Evolutionary conservation across 2,797 vertebrate genomes (phyloP), one percentile per base, ranked within the genome.

Genomic region (Fistularia tabacaria): DNA sequence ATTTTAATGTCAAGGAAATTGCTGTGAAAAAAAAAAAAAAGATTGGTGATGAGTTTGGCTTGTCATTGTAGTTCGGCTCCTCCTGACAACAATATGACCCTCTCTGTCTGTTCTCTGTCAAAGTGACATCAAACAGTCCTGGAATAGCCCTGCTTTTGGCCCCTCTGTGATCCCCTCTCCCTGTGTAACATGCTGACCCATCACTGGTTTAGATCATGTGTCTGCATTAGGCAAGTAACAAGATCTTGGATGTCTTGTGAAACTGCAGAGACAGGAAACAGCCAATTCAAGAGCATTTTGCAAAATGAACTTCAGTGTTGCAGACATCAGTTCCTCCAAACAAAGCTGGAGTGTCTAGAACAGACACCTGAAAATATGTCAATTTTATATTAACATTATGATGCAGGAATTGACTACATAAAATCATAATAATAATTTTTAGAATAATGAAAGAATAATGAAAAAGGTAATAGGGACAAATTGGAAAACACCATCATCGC

Each of bases 31-130:
- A 14, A 6, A 47, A 15, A 47, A 47, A 14, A 7, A 15, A 14
- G 46, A 15, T 9, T 3, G n/a, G n/a, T 14, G 67, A 59, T 71
- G 66, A 50, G 37, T 14, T 6, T 53, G 51, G 48, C 43, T 48
- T 48, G 50, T 73, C 38, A 3, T 64, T 52, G 76, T 52, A 76
- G 80, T 74, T 77, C 76, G 56, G 62, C 78, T 58, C 77, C 78
- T 8, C 40, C 80, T 85, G 75, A 88, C 85, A 81, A 55, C 57
- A 71, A 85, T 83, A 83, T 76, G 77, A 79, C 69, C 69, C 54
- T 49, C 57, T 73, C 85, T 88, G 87, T 73, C 85, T 88, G 87
- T 83, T 88, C 79, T 77, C 73, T 77, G 78, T 88, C 87, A 86
- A 65, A 74, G 74, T 88, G 87, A 90, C 80, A 86, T 77, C 67